Evolutionary conservation across 2,113 vertebrate genomes (phyloP).

Genomic region (Pampusana beccarii): DNA sequence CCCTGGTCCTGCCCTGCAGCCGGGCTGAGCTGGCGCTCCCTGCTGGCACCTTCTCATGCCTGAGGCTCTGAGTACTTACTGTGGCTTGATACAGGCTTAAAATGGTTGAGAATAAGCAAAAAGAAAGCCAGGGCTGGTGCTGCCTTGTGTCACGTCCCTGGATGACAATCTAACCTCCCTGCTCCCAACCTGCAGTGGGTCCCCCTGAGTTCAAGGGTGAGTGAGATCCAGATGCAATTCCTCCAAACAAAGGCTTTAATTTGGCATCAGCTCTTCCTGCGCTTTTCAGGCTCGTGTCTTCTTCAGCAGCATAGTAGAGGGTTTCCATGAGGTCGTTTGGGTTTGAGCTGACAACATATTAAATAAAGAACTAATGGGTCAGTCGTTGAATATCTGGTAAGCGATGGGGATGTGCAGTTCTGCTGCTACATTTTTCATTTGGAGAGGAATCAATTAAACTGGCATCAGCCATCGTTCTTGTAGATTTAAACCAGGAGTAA

Average conservation of each 20-base stretch:
- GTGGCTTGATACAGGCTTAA: not conserved
- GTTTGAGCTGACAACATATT: not conserved
- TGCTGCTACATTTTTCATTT: not conserved
- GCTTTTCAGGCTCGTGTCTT: not conserved
- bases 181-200: not conserved
- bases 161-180: not conserved
- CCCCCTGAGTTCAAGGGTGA: accelerated
- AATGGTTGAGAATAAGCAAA: not conserved
- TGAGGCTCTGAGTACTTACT: not conserved
- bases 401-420: not conserved
- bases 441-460: not conserved
- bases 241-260: not conserved
- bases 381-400: not conserved
- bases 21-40: accelerated
- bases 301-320: not conserved
- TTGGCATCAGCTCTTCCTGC: not conserved
- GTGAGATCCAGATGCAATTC: not conserved
- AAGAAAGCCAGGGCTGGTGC: not conserved
- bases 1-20: not conserved
- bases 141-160: not conserved
- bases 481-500: not conserved
- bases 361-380: not conserved
- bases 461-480: not conserved
- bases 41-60: not conserved
- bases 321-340: not conserved